A percentile compares a stretch with the other conserved stretches of the same genome.
These are phyloP conservation scores for Aphidius colemani DNA, from an alignment of 2,888 invertebrate genomes.

Conservation along the genomic window DNA sequence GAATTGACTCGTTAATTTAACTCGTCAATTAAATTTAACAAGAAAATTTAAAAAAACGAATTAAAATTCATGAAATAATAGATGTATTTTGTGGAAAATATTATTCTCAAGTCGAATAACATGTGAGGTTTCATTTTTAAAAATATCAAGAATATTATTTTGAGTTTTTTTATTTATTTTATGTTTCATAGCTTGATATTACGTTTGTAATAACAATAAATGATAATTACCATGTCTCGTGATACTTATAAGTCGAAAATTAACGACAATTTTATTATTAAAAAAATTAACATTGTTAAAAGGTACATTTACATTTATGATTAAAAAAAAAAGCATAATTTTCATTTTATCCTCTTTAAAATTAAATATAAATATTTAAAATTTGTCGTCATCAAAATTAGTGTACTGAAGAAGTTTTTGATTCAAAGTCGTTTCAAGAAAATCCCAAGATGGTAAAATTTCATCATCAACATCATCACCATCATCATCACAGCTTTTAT, in stretches of 20 bases:
- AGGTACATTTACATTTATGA: no score
- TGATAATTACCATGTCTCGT: conserved; percentile 7
- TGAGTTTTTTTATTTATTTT: no score
- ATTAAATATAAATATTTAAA: background rate
- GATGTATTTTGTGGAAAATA: no score
- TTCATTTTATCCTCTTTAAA: no score
- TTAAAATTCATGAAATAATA: no score
- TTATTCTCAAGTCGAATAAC: no score
- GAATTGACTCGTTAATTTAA: no score
- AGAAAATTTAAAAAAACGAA: no score
- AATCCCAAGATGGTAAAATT: conserved; percentile 48
- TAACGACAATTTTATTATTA: background rate
- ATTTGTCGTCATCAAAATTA: conserved; percentile 3
- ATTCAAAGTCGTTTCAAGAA: conserved; percentile 47
- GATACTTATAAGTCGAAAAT: background rate
- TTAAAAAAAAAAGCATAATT: no score
- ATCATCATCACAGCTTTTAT: conserved; percentile 4
- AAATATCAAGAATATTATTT: no score
- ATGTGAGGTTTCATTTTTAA: no score
- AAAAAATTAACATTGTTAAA: background rate
- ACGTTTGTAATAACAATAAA: conserved; percentile 29
- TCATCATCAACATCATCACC: conserved; percentile 37
- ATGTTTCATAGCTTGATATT: background rate
- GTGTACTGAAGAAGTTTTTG: conserved; percentile 45
- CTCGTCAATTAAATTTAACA: background rate